phyloP scores from a whole-genome alignment of 1,140 invertebrate genomes.

The Atta texana region DNA sequence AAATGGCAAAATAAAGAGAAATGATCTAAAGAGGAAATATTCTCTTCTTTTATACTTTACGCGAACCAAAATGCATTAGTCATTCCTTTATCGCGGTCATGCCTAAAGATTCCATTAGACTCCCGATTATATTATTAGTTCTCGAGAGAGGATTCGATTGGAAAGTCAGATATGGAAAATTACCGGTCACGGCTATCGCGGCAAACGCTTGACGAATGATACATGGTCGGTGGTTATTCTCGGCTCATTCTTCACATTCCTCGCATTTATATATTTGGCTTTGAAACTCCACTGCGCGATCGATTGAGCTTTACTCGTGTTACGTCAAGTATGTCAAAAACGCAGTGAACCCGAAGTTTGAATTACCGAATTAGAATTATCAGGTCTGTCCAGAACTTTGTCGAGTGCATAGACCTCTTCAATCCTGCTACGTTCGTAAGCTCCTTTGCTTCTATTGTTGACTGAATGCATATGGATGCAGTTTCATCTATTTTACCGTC shows the following conservation, averaged over 20 bases:
- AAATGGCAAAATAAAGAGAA: slow-evolving; percentile 20
- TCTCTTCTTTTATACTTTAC: neutral
- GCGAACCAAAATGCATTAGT: slow-evolving; percentile 27
- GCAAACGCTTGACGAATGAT: slow-evolving; percentile 30
- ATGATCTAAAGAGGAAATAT: slow-evolving; percentile 18
- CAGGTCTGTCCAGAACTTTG: slow-evolving; percentile 16
- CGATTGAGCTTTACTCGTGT: slow-evolving; percentile 21
- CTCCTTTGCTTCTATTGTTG: slow-evolving; percentile 34
- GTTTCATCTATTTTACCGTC: slow-evolving; percentile 51
- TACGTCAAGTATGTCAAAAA: slow-evolving; percentile 25
- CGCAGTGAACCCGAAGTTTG: slow-evolving; percentile 22
- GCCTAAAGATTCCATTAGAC: slow-evolving; percentile 61
- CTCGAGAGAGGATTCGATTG: slow-evolving; percentile 46
- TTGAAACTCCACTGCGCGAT: slow-evolving; percentile 3
- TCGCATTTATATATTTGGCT: slow-evolving; percentile 22
- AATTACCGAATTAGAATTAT: slow-evolving; percentile 46
- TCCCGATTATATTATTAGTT: slow-evolving; percentile 58
- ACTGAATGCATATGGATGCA: slow-evolving; percentile 47
- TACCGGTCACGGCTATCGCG: slow-evolving; percentile 50
- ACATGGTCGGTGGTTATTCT: slow-evolving; percentile 29
- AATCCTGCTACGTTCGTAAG: neutral
- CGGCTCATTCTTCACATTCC: slow-evolving; percentile 37
- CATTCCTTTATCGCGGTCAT: slow-evolving; percentile 48
- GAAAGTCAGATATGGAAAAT: slow-evolving; percentile 57
- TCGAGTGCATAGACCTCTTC: neutral